A percentile compares a stretch with the other conserved stretches of the same genome.
These are phyloP conservation scores for Macrotrachela quadricornifera DNA, from an alignment of 1,140 invertebrate genomes.

Conservation along the genomic window DNA sequence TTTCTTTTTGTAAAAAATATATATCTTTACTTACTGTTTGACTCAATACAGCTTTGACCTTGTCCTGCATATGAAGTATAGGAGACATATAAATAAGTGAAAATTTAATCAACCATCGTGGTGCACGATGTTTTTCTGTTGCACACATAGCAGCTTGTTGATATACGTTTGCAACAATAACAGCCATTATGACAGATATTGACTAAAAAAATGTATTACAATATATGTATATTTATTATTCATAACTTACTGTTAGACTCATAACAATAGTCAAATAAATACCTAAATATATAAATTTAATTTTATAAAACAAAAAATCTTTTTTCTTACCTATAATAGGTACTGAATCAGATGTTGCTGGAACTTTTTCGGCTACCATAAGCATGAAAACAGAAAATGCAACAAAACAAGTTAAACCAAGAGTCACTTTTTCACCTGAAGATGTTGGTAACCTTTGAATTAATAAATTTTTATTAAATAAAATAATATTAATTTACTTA, in stretches of 20 bases:
- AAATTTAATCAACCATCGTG: too few species aligned
- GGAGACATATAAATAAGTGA: too few species aligned
- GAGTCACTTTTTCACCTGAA: slow-evolving; percentile 91
- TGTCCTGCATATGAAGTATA: too few species aligned
- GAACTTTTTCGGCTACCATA: slow-evolving; percentile 49
- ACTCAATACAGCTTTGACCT: too few species aligned
- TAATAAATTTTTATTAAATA: slow-evolving; percentile 92
- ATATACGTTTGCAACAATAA: slow-evolving; percentile 22
- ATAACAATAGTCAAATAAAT: slow-evolving; percentile 28
- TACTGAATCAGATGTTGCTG: slow-evolving; percentile 85
- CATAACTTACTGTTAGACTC: slow-evolving; percentile 18
- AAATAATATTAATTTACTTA: slow-evolving; percentile 41
- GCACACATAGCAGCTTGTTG: too few species aligned
- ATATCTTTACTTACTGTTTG: too few species aligned
- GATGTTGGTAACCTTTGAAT: slow-evolving; percentile 56
- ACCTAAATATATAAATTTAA: slow-evolving; percentile 12
- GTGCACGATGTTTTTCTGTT: too few species aligned
- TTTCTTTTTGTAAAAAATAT: too few species aligned
- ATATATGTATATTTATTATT: too few species aligned
- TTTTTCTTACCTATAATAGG: slow-evolving; percentile 67
- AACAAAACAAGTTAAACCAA: slow-evolving; percentile 41
- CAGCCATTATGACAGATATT: slow-evolving; percentile 26
- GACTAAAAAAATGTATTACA: slow-evolving; percentile 17
- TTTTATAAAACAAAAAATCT: neutral
- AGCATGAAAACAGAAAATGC: slow-evolving; percentile 31